Conservation (phyloP, 2,888 invertebrate species). For the Hyalella azteca region DNA sequence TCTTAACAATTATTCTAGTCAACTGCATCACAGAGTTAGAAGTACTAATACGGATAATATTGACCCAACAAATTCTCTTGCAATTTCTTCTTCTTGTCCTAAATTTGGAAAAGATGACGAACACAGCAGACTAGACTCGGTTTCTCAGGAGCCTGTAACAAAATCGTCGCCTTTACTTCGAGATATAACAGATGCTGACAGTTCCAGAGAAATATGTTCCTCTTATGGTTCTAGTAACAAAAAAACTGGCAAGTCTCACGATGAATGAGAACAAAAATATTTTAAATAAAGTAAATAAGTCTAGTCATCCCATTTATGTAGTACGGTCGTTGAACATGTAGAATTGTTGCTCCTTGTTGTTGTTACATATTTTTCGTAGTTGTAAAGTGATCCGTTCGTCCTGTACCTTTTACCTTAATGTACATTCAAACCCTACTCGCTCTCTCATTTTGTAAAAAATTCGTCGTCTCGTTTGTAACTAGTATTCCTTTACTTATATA, state of each 20-base stretch:
- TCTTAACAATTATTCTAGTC: background rate
- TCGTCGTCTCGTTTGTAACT: too few species aligned
- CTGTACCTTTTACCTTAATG: background rate
- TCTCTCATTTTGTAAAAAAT: too few species aligned
- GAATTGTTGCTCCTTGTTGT: slow-evolving; percentile 31
- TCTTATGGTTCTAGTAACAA: background rate
- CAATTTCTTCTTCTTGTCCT: background rate
- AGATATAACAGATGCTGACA: background rate
- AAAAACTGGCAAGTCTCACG: slow-evolving; percentile 2
- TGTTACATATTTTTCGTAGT: background rate
- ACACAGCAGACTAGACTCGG: background rate
- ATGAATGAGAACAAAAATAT: background rate
- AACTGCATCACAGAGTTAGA: slow-evolving; percentile 18
- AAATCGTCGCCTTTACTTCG: background rate
- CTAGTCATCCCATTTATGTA: background rate
- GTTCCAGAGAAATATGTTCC: background rate
- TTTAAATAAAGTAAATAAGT: background rate
- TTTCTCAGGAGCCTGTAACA: background rate
- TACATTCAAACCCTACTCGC: too few species aligned
- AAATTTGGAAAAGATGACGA: background rate
- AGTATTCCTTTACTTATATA: too few species aligned
- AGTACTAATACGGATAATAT: background rate
- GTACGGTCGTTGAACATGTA: background rate
- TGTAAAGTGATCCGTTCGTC: background rate
- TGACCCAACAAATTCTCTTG: background rate